phyloP scores from a whole-genome alignment of 2,797 vertebrate species.

The Gymnothorax reevesii region DNA sequence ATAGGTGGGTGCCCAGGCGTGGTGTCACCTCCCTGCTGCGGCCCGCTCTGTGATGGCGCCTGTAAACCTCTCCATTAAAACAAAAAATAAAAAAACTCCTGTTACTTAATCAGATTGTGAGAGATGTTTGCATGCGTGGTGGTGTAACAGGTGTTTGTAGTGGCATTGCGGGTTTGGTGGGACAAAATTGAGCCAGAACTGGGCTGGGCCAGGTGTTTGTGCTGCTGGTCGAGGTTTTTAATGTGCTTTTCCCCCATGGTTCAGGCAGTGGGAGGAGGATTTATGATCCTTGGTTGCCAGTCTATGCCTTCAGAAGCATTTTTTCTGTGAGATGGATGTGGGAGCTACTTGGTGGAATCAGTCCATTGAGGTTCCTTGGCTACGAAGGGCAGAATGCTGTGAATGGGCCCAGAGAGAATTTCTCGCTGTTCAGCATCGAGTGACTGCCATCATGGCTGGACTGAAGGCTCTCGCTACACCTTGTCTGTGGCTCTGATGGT shows the following conservation, averaged over 20 bases:
- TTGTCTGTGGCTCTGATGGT: not conserved
- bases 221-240: not conserved
- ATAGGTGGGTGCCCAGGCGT: constrained; percentile 67
- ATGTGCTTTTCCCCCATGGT: not conserved
- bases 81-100: not conserved
- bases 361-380: not conserved
- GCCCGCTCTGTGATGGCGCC: constrained; percentile 39
- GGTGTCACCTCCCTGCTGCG: constrained; percentile 37
- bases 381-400: not conserved
- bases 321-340: not conserved
- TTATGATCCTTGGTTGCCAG: not conserved
- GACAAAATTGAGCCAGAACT: not conserved
- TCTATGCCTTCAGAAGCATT: not conserved
- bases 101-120: not conserved
- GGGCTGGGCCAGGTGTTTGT: not conserved
- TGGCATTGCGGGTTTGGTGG: not conserved
- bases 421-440: not conserved
- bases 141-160: not conserved
- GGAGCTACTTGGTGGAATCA: not conserved
- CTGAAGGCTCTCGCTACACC: not conserved
- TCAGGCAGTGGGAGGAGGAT: not conserved
- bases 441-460: not conserved
- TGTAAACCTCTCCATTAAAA: constrained; percentile 10
- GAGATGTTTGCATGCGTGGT: not conserved
- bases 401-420: not conserved